phyloP scores from a whole-genome alignment of 2,797 vertebrate genomes.

The Phataginus tricuspis region DNA sequence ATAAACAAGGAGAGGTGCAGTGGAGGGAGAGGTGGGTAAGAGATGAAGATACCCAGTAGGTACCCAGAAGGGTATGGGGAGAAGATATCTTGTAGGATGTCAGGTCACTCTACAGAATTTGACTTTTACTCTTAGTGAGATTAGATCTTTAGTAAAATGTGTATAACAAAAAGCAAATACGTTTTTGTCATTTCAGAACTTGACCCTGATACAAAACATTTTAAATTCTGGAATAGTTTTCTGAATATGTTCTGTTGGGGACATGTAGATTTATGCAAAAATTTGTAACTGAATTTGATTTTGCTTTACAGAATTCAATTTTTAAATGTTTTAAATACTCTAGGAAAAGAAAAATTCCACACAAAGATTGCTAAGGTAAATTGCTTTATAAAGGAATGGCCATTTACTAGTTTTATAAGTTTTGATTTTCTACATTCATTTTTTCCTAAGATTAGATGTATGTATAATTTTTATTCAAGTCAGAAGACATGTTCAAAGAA shows the following conservation, averaged over 20 bases:
- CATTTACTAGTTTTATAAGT: conserved; percentile 12
- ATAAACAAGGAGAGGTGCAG: background rate
- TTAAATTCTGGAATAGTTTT: conserved; percentile 17
- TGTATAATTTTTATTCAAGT: conserved; percentile 19
- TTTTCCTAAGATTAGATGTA: conserved; percentile 13
- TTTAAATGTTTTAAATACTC: conserved; percentile 56
- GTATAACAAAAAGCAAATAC: conserved; percentile 55
- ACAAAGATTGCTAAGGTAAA: background rate
- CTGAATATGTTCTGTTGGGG: conserved; percentile 43
- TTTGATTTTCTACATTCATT: background rate
- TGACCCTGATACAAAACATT: conserved; percentile 47
- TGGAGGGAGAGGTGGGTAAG: background rate
- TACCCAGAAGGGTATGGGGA: background rate
- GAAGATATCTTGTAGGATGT: background rate
- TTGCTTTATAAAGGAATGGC: background rate
- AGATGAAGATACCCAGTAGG: background rate
- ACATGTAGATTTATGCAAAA: conserved; percentile 40
- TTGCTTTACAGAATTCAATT: conserved; percentile 43
- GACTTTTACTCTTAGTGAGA: conserved; percentile 60
- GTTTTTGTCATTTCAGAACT: conserved; percentile 61
- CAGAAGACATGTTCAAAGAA: background rate
- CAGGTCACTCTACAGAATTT: conserved; percentile 62
- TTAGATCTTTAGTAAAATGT: conserved; percentile 76
- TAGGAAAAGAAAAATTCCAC: background rate
- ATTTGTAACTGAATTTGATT: conserved; percentile 27